phyloP scores from a whole-genome alignment of 1,140 invertebrate genomes.

The Zaprionus capensis region DNA sequence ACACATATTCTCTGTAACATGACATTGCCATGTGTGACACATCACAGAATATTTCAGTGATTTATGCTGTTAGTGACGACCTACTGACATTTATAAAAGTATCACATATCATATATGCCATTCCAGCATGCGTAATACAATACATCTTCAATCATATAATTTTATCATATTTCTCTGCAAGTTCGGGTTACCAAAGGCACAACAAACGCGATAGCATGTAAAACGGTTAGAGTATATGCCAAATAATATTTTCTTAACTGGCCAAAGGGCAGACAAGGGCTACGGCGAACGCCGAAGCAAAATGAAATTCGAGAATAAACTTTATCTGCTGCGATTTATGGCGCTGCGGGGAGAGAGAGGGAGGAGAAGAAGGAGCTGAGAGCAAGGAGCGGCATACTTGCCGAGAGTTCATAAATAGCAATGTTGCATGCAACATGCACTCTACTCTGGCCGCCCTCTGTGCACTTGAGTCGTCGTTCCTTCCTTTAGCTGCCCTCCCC shows the following conservation, averaged over 20 bases:
- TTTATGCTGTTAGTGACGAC: neutral
- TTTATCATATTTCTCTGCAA: neutral
- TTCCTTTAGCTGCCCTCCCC: constrained; percentile 23
- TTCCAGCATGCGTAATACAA: neutral
- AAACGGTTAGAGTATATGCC: constrained; percentile 15
- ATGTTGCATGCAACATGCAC: constrained; percentile 77
- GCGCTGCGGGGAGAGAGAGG: constrained; percentile 27
- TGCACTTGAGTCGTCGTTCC: constrained; percentile 36
- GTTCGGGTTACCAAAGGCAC: neutral
- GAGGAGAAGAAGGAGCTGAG: neutral
- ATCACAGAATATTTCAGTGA: neutral
- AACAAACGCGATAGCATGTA: neutral
- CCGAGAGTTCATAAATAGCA: constrained; percentile 79
- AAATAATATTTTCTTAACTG: constrained; percentile 65
- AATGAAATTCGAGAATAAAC: constrained; percentile 73
- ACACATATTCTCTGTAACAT: too few relatives aligned
- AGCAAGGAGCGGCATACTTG: constrained; percentile 51
- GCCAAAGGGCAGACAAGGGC: constrained; percentile 45
- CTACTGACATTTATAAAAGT: neutral
- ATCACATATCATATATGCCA: neutral
- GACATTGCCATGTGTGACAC: too few relatives aligned
- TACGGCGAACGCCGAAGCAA: constrained; percentile 44
- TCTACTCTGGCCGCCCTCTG: constrained; percentile 30
- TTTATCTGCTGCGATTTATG: constrained; percentile 79
- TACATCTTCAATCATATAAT: neutral